Conservation (phyloP, 2,797 vertebrate species). For the Aldrovandia affinis region DNA sequence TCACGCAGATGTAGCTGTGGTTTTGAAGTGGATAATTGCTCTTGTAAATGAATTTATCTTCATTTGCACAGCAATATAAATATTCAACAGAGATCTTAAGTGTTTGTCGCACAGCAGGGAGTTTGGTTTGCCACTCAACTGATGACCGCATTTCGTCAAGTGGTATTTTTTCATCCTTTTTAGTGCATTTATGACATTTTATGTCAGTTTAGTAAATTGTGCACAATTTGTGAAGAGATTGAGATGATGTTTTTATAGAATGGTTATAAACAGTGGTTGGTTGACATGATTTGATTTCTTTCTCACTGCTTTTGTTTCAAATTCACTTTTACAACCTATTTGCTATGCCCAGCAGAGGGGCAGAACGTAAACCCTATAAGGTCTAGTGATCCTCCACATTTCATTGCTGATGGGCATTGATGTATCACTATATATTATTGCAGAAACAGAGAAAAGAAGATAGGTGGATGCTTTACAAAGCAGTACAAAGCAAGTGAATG, state of each 20-base stretch:
- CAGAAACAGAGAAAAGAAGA: background rate
- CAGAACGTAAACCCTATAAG: background rate
- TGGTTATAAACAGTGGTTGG: background rate
- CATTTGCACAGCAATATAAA: background rate
- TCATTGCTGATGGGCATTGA: background rate
- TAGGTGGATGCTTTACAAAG: too few species aligned
- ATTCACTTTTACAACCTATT: background rate
- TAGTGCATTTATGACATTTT: background rate
- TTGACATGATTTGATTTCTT: background rate
- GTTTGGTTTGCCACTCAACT: slow-evolving; percentile 1
- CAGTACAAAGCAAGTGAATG: background rate
- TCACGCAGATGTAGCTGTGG: background rate
- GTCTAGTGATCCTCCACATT: background rate
- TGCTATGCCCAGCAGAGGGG: background rate
- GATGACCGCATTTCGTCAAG: background rate
- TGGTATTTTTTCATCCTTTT: background rate
- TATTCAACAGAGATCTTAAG: background rate
- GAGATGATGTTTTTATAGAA: background rate
- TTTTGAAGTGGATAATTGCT: background rate
- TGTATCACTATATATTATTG: background rate
- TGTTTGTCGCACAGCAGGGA: background rate
- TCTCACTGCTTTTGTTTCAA: background rate
- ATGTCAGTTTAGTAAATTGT: background rate
- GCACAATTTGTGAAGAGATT: background rate
- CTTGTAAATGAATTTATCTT: slow-evolving; percentile 5